Evolutionary conservation across 2,888 invertebrate species (phyloP), one percentile per base, ranked within the genome.

Genomic region (Drosophila birchii): DNA sequence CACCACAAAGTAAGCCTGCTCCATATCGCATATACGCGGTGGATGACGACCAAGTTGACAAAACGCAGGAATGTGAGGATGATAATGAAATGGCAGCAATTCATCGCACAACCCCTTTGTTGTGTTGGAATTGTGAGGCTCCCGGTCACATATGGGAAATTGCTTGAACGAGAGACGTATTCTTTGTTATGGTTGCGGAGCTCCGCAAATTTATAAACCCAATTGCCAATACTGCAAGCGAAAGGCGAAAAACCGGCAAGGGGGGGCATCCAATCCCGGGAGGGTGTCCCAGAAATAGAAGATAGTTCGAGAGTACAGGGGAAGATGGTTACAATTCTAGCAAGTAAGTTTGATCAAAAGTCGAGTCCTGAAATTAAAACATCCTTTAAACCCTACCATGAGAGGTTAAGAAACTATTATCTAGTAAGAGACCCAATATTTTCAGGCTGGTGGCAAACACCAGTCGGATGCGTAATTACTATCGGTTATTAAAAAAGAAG

Each of bases 351-450:
- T 29, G 26, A 12, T 26, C n/a, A n/a, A n/a, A 9, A 55, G n/a
- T 4, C n/a, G n/a, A 39, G 39, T 26, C 8, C n/a, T 26, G 39
- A 55, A 39, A 26, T 39, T 8, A 55, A 39, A 5, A 23, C 26
- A 55, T 3, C 39, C 3, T 39, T 39, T 29, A 55, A 55, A n/a
- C 55, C 39, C 5, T 55, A 55, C 39, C 54, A 39, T 3, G 39
- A 55, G 38, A 55, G 26, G 23, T 18, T 39, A 55, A 14, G 8
- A 55, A 55, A 54, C 38, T 38, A 54, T 54, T 16, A 54, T 54
- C 7, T 38, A 39, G 38, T 54, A 14, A n/a, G 38, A 55, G 39
- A 26, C 9, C 14, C 39, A 55, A 26, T 29, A 29, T 29, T 29
- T 29, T 29, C 29, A 7, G 29, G 6, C 29, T 29, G 5, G 29